phyloP scores from a whole-genome alignment of 2,797 vertebrate species.

The Chaunax sp. region DNA sequence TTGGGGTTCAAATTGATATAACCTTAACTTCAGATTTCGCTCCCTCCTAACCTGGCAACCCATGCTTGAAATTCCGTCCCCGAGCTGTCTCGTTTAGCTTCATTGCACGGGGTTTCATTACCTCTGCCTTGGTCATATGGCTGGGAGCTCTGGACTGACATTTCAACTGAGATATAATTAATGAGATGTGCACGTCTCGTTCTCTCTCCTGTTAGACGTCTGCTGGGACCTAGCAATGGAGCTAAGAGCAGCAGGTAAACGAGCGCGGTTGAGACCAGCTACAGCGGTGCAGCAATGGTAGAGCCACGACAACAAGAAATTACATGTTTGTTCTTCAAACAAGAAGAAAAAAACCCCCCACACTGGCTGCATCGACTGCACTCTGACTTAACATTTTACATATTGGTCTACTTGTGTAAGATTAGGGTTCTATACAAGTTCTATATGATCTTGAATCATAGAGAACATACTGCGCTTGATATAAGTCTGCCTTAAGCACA shows the following conservation, averaged over 20 bases:
- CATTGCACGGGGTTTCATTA: conserved; percentile 64
- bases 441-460: neutral
- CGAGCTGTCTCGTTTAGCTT: conserved; percentile 48
- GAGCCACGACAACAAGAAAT: conserved; percentile 35
- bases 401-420: conserved; percentile 5
- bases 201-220: conserved; percentile 57
- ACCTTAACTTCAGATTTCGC: conserved; percentile 37
- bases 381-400: neutral
- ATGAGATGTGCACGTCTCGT: conserved; percentile 71
- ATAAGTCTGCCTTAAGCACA: too few relatives aligned
- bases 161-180: conserved; percentile 78
- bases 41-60: conserved; percentile 18
- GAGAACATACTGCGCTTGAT: conserved; percentile 11
- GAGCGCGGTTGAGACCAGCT: conserved; percentile 31
- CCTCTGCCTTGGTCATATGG: conserved; percentile 71
- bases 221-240: conserved; percentile 53
- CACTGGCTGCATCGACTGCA: conserved; percentile 3
- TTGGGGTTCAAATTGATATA: conserved; percentile 44
- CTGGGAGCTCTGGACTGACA: conserved; percentile 68
- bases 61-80: neutral
- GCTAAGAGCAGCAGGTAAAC: conserved; percentile 47
- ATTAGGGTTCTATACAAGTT: neutral
- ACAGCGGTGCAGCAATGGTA: conserved; percentile 10
- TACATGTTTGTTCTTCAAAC: conserved; percentile 31
- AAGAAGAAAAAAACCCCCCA: conserved; percentile 4